phyloP scores from a whole-genome alignment of 2,888 invertebrate species.

The Chaetogeoica ovagalla region DNA sequence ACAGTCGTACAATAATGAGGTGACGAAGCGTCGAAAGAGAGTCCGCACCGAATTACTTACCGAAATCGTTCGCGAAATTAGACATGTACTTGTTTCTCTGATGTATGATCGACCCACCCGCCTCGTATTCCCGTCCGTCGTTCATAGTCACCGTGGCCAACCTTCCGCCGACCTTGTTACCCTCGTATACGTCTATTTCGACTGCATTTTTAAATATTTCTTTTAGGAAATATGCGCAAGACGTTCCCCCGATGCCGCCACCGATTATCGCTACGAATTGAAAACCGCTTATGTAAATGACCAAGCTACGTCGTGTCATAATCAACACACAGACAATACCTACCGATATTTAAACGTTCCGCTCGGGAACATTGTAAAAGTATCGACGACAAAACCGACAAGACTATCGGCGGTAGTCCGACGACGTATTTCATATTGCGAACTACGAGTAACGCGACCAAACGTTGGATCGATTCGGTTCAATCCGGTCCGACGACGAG shows the following conservation, averaged over 20 bases:
- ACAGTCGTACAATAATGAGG: too few relatives aligned
- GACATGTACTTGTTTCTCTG: conserved; percentile 65
- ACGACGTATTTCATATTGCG: conserved; percentile 11
- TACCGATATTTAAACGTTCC: conserved; percentile 34
- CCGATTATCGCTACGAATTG: conserved; percentile 65
- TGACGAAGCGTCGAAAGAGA: too few relatives aligned
- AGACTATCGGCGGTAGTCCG: neutral
- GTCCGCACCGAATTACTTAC: conserved; percentile 58
- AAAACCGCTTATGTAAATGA: too few relatives aligned
- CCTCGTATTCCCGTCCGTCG: conserved; percentile 63
- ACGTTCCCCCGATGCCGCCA: conserved; percentile 67
- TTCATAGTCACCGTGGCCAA: conserved; percentile 63
- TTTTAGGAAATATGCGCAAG: conserved; percentile 64
- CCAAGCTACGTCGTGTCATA: too few relatives aligned
- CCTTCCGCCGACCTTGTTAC: conserved; percentile 65
- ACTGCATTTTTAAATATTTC: conserved; percentile 60
- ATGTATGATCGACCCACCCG: conserved; percentile 67
- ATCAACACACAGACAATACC: neutral
- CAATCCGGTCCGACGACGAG: too few relatives aligned
- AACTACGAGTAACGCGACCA: neutral
- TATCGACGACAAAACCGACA: neutral
- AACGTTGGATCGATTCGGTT: too few relatives aligned
- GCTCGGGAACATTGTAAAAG: neutral
- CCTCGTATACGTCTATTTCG: conserved; percentile 65
- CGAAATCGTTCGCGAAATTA: conserved; percentile 63